Evolutionary conservation across 53 echinoderm and acorn worm species (phyloP), one percentile per base, ranked within the genome.

Genomic region (Crossaster papposus): DNA sequence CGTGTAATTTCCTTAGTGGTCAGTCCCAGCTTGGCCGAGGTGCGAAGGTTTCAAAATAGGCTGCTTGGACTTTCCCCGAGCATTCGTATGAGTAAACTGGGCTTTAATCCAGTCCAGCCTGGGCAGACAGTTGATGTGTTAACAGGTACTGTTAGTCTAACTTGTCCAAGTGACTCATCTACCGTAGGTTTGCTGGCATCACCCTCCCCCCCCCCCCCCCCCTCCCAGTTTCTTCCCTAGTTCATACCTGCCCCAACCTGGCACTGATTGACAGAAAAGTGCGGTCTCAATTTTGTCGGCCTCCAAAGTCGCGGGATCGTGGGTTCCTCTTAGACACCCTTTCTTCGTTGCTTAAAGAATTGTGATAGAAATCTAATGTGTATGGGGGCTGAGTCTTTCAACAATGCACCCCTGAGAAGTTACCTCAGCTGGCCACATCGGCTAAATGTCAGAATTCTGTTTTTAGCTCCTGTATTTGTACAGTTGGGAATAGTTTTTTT

Each of bases 181-280:
- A 14, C 10, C 28, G 14, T 20, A 34, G 34, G 18, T 18, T 35
- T 22, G 15, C 63, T 81, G 7, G 62, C 62, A 44, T 81, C 58
- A 32, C 81, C 26, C 38, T 10, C 65, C 36, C 33, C 83, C 65
- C 83, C 22, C 36, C 55, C 65, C 32, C 36, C 36, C 35, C 36
- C 70, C n/a, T 50, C 38, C 28, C 33, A 68, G 32, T 36, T 70
- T 44, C 38, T 81, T 54, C 68, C 44, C 84, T 52, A 38, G 71
- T 44, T 72, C 72, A 44, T 44, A 84, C 84, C 84, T 84, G 72
- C 71, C 84, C 37, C 30, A 30, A 84, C 71, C 84, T 65, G 70
- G 52, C 72, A 53, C 72, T 84, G 84, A 84, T 51, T 84, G 72
- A 84, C 65, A 68, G 44, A 44, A 83, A 83, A 83, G 83, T 83